phyloP scores from a whole-genome alignment of 2,797 vertebrate genomes.

The Falco novaeseelandiae region DNA sequence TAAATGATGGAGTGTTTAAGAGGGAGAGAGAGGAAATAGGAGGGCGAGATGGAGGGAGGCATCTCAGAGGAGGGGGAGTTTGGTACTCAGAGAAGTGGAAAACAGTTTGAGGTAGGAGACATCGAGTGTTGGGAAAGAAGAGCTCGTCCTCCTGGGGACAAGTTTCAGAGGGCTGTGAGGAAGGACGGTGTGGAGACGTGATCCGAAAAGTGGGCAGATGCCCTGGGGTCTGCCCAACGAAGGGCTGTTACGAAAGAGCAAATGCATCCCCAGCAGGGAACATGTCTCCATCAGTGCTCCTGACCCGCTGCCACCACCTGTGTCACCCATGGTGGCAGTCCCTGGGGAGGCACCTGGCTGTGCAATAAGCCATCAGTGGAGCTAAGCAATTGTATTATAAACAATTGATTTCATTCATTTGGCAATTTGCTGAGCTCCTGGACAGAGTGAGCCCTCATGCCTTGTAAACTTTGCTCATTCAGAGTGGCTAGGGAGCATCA shows the following conservation, averaged over 20 bases:
- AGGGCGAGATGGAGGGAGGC: neutral
- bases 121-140: neutral
- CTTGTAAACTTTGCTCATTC: neutral
- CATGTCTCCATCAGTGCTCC: rapidly evolving
- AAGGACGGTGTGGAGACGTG: neutral
- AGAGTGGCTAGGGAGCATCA: neutral
- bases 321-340: rapidly evolving
- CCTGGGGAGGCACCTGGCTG: neutral
- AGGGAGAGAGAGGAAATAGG: conserved; percentile 24
- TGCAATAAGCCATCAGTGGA: neutral
- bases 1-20: conserved; percentile 62
- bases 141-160: neutral
- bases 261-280: neutral
- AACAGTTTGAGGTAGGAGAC: neutral
- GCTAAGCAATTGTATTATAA: neutral
- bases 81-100: conserved; percentile 23
- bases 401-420: neutral
- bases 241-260: neutral
- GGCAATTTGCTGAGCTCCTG: neutral
- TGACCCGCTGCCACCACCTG: neutral
- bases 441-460: rapidly evolving
- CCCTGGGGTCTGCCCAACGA: neutral
- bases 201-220: neutral
- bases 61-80: neutral
- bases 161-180: neutral